Base-by-base conservation (phyloP, 2,797 vertebrate species). In the Sebastes baramenuke region DNA sequence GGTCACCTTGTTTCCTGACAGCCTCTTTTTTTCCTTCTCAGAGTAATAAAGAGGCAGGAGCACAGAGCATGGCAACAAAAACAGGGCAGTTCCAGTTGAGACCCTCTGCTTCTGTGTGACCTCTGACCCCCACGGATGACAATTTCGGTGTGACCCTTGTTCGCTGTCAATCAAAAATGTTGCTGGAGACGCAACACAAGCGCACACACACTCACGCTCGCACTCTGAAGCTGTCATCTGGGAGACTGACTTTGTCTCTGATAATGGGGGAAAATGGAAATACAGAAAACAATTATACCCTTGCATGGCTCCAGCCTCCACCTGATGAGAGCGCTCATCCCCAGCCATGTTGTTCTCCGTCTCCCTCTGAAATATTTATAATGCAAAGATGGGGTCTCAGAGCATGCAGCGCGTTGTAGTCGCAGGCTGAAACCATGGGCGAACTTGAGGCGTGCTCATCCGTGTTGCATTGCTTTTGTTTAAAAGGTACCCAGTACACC, bases 251-350 rank as follows among this genome's bases (percentile, higher is more conserved):
- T 89, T 83, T 88, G 87, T 80, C 75, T 22, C 75, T 86, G 87
- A 91, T 92, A 88, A 94, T 89, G 60, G 89, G 69, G 61, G 87
- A 54, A 81, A 93, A 94, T 94, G 91, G 94, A 93, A 94, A 94
- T 91, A 91, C 84, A 91, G 90, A 95, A 95, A 95, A 95, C 93
- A 95, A 95, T 95, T 94, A 94, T 92, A 87, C 87, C 91, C 87
- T 90, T 90, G 90, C 94, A 78, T 90, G 93, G 87, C 79, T 93
- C 84, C 87, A 89, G 77, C 80, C 78, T 34, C 80, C 87, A 94
- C 91, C 92, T 93, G 94, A 94, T 88, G 90, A 93, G 89, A 92
- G 82, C 82, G 54, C 79, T 92, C 84, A 84, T 88, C 87, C 88
- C 83, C 72, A 81, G 75, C 89, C 87, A 84, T 89, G 92, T 92